phyloP scores from a whole-genome alignment of 2,888 invertebrate species.

The Scelioninae gen. 1 region DNA sequence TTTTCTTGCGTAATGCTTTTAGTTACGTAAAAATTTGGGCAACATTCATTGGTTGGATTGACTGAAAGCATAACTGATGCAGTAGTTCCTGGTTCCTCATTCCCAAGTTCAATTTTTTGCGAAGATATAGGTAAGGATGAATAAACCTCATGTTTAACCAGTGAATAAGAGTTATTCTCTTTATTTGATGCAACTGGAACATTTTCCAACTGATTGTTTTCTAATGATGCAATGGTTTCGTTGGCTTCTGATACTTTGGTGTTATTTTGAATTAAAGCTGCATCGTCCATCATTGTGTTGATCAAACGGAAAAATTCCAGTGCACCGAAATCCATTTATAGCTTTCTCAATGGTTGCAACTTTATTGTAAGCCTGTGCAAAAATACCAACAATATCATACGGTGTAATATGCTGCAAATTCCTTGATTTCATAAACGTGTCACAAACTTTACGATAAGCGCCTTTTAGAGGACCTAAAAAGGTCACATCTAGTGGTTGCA shows the following conservation, averaged over 20 bases:
- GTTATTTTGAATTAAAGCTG: neutral
- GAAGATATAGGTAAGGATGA: too few relatives aligned
- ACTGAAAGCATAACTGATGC: too few relatives aligned
- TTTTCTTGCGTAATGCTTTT: neutral
- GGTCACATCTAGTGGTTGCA: constrained; percentile 62
- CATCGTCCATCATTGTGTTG: neutral
- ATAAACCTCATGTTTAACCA: too few relatives aligned
- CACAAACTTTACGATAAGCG: constrained; percentile 47
- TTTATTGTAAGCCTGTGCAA: constrained; percentile 17
- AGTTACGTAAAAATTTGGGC: too few relatives aligned
- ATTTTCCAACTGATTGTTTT: neutral
- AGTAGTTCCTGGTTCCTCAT: too few relatives aligned
- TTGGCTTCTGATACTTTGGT: neutral
- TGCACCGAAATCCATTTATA: constrained; percentile 19
- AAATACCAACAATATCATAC: constrained; percentile 45
- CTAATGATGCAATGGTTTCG: neutral
- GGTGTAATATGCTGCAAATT: constrained; percentile 40
- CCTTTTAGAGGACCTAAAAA: constrained; percentile 52
- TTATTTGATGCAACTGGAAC: too few relatives aligned
- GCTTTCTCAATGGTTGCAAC: constrained; percentile 30
- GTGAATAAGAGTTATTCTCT: too few relatives aligned
- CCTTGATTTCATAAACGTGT: constrained; percentile 44
- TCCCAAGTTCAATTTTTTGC: too few relatives aligned
- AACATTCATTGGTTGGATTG: too few relatives aligned
- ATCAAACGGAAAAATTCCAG: constrained; percentile 26